Base-by-base conservation (phyloP, 2,888 invertebrate species). In the Eristalis pertinax region DNA sequence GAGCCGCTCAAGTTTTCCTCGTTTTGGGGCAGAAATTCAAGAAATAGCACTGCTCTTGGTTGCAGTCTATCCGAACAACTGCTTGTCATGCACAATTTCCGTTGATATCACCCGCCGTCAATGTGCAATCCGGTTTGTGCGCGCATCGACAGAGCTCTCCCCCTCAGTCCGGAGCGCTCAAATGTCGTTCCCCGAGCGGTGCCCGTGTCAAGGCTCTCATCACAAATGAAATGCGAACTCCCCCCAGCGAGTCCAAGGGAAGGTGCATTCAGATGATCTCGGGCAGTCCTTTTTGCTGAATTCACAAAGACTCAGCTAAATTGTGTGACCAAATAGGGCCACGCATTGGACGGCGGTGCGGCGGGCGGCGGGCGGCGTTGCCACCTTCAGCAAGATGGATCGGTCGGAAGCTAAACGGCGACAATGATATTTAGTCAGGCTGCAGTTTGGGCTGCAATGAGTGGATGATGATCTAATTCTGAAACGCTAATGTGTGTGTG, bases 381-480 rank as follows among this genome's bases (percentile, higher is more conserved):
- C 26, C 38, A 58, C 26, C 41, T 65, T 65, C 56, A 38, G 32
- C 58, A n/a, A 60, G 58, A 67, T 43, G 41, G 60, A 67, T 67
- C 41, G 75, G 60, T 75, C 60, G 67, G 15, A 60, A 67, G 65
- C 38, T 65, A 74, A 58, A 56, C 56, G 19, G 13, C 2, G 65
- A 58, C 38, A 64, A 56, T 19, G 75, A 65, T 58, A 75, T 56
- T 38, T 58, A 38, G 41, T 58, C 35, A 24, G 19, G 38, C 11
- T 74, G 32, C 50, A 73, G 29, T 19, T 50, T 22, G 43, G 32
- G 63, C 63, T 67, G 62, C 43, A 68, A 11, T 8, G 8, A 29
- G 26, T 26, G 58, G 70, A 79, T 79, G 64, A 72, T 79, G 78
- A 79, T 79, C 78, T 79, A 79, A 50, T 50, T 50, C 19, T 50